Base-by-base conservation (phyloP, 37 sponge, comb jelly and placozoan genomes). In the Haliclona indistincta region DNA sequence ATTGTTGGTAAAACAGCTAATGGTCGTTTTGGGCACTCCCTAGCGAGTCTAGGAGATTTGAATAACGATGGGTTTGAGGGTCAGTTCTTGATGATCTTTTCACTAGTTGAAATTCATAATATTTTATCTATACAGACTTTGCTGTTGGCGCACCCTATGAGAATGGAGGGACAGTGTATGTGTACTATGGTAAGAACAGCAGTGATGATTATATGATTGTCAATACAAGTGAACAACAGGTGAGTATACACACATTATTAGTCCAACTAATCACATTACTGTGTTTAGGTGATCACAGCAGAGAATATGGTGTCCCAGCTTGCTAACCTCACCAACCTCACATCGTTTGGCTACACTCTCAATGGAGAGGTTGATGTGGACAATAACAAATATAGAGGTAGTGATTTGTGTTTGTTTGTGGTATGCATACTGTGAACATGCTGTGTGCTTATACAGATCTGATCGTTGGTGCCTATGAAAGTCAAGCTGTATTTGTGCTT, bases 1-100 rank as follows among this genome's bases (percentile, higher is more conserved):
- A 30, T 73, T 26, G 11, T 73, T 52, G 74, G 74, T 4, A 54
- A 4, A n/a, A 61, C 2, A 13, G 35, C 10, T 36, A 30, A 47
- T 15, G 62, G 74, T 10, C 4, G 74, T 6, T 73, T 52, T 56
- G 74, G 74, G 17, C 36, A 30, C 23, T 49, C 61, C 25, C 34
- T 73, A 41, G 74, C 35, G 1, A 40, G 36, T 36, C 74, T 73
- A 8, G 74, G 74, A 58, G 74, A 73, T 36, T 23, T 56, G 6
- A 73, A 73, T 38, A 56, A 56, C 33, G 74, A 73, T 35, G 74
- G 74, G 1, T 73, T 35, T 52, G 61, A 73, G 37, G 74, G 74
- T 73, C 26, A 20, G 29, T 58, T 8, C 11, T 58, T 20, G 6
- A n/a, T 58, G 25, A 17, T 47, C 13, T 47, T 17, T 47, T 47